Conservation (phyloP, 2,797 vertebrate species). For the Triplophysa yarkandensis region DNA sequence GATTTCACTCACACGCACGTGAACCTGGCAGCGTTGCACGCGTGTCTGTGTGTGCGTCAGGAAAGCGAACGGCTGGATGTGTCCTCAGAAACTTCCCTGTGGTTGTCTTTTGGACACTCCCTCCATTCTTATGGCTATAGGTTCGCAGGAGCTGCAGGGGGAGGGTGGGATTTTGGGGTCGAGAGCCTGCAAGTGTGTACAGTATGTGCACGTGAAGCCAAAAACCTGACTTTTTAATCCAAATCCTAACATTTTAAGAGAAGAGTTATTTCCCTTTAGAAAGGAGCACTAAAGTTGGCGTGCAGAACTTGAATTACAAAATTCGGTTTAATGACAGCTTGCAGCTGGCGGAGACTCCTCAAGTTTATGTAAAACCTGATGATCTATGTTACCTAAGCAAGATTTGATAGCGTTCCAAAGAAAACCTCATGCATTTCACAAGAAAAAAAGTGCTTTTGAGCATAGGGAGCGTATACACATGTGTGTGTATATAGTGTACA, state of each 20-base stretch:
- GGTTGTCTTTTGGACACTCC: slow-evolving; percentile 18
- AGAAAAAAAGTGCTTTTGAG: not conserved
- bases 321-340: not conserved
- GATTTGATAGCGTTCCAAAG: not conserved
- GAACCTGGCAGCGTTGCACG: slow-evolving; percentile 40
- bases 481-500: slow-evolving; percentile 3
- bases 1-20: slow-evolving; percentile 63
- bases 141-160: slow-evolving; percentile 41
- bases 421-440: not conserved
- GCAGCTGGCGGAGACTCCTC: not conserved
- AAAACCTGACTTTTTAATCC: not conserved
- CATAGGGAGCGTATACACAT: no score
- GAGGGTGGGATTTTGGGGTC: slow-evolving; percentile 32
- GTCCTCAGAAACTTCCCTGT: slow-evolving; percentile 27
- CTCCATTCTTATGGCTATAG: slow-evolving; percentile 36
- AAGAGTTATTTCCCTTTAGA: not conserved
- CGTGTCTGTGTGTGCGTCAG: slow-evolving; percentile 26
- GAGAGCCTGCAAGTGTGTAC: slow-evolving; percentile 27
- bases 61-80: slow-evolving; percentile 1
- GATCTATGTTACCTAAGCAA: not conserved
- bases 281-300: not conserved
- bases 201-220: not conserved
- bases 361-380: not conserved
- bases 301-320: not conserved
- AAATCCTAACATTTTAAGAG: not conserved